Evolutionary conservation across 2,888 invertebrate species (phyloP).

Genomic region (Tricholauxania praeusta): DNA sequence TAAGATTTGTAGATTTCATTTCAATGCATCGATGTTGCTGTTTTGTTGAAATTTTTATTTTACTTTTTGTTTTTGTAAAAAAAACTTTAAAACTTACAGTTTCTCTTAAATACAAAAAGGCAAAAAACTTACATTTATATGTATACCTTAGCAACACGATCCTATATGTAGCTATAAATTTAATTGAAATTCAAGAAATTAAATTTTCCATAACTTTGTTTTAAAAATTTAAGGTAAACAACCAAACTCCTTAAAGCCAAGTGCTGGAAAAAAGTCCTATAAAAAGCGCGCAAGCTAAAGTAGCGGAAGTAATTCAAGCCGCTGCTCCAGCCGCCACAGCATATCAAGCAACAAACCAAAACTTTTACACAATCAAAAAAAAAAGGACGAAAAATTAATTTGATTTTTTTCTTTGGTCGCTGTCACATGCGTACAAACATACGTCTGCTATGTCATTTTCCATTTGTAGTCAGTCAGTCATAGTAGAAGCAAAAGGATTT

Average conservation of each 20-base stretch:
- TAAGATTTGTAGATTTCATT: not conserved
- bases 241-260: no score
- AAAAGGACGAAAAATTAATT: conserved; percentile 19
- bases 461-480: conserved; percentile 13
- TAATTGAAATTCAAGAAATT: no score
- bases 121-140: no score
- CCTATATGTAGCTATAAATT: no score
- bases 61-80: not conserved
- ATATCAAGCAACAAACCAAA: not conserved
- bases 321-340: not conserved
- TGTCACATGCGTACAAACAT: conserved; percentile 6
- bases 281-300: no score
- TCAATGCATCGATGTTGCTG: not conserved
- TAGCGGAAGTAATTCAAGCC: no score
- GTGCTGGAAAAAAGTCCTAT: no score
- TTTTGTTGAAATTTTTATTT: not conserved
- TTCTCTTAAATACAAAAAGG: no score
- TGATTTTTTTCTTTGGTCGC: conserved; percentile 20
- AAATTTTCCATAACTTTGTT: no score
- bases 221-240: no score
- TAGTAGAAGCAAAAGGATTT: conserved; percentile 17
- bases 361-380: not conserved
- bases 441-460: conserved; percentile 16
- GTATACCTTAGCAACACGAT: no score
- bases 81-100: conserved; percentile 2